These are phyloP conservation scores for Oligia fasciuncula DNA, from an alignment of 2,888 invertebrate genomes.

Conservation along the genomic window DNA sequence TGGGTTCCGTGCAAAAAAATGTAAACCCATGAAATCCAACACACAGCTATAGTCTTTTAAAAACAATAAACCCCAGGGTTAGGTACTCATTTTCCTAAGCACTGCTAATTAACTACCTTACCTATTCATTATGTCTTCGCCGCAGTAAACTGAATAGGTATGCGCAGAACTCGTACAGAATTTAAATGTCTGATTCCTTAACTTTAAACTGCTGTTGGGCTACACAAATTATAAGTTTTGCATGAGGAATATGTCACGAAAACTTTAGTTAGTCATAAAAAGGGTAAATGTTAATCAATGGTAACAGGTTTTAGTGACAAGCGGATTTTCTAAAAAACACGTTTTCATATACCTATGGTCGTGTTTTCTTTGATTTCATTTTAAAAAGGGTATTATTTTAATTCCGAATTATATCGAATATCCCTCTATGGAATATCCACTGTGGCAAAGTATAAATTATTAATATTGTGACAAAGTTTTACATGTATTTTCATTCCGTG, in stretches of 20 bases:
- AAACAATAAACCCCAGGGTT: not conserved
- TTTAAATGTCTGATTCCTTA: constrained; percentile 2
- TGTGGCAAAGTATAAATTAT: too few species aligned
- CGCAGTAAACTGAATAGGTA: constrained; percentile 10
- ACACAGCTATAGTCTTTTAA: not conserved
- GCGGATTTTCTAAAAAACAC: not conserved
- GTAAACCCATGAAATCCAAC: too few species aligned
- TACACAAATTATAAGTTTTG: not conserved
- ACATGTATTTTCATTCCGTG: too few species aligned
- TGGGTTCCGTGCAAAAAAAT: too few species aligned
- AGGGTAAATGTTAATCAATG: not conserved
- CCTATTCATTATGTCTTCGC: constrained; percentile 30
- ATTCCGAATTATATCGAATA: too few species aligned
- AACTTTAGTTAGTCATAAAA: not conserved
- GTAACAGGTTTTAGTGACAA: not conserved
- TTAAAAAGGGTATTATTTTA: too few species aligned
- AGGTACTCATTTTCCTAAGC: constrained; percentile 4
- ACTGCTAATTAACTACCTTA: constrained; percentile 24
- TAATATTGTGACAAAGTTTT: too few species aligned
- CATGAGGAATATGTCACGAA: not conserved
- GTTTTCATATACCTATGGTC: not conserved
- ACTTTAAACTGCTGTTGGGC: not conserved
- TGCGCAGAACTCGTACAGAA: not conserved
- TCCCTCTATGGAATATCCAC: too few species aligned
- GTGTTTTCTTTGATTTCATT: too few species aligned